Conservation (phyloP, 2,888 invertebrate genomes). For the Apamea sordens region DNA sequence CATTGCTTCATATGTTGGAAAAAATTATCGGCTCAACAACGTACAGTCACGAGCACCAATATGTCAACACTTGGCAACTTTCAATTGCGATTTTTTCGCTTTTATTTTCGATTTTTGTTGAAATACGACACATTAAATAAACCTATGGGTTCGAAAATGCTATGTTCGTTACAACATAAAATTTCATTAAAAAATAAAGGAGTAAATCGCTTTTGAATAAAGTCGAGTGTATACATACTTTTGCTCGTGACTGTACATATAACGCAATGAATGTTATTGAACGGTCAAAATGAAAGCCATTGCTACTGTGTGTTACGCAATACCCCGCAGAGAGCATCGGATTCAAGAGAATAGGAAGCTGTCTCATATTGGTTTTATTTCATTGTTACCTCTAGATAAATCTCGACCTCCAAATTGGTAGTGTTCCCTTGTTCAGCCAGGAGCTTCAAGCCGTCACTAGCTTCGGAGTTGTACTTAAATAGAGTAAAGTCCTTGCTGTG, state of each 20-base stretch:
- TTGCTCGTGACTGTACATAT: too few relatives aligned
- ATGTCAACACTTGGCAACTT: too few relatives aligned
- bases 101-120: too few relatives aligned
- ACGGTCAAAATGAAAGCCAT: not conserved
- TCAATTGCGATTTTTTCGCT: too few relatives aligned
- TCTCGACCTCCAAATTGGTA: constrained; percentile 84
- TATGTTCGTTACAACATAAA: too few relatives aligned
- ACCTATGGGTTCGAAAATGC: too few relatives aligned
- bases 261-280: not conserved
- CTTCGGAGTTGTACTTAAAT: constrained; percentile 80
- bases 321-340: not conserved
- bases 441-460: constrained; percentile 81
- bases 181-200: too few relatives aligned
- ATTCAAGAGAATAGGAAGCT: not conserved
- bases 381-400: constrained; percentile 75
- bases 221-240: too few relatives aligned
- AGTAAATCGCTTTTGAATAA: too few relatives aligned
- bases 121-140: too few relatives aligned
- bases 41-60: too few relatives aligned
- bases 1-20: not conserved
- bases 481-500: constrained; percentile 81
- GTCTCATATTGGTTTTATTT: not conserved
- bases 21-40: not conserved
- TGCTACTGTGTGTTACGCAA: not conserved
- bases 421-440: constrained; percentile 87